phyloP scores from a whole-genome alignment of 1,140 invertebrate species.

The Contarinia nasturtii region DNA sequence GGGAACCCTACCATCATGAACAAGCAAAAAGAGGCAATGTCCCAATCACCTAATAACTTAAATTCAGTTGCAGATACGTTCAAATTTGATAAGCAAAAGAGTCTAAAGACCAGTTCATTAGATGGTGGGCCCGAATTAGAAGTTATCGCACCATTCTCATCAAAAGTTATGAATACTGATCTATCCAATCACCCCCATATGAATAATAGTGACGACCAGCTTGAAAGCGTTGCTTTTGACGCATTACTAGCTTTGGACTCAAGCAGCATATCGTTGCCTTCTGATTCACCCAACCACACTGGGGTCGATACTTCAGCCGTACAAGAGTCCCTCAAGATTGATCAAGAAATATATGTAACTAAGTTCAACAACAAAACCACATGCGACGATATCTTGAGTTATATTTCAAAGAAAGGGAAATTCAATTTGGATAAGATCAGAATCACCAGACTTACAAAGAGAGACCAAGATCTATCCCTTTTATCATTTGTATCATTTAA shows the following conservation, averaged over 20 bases:
- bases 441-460: not conserved
- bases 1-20: no score
- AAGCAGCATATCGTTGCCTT: not conserved
- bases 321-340: not conserved
- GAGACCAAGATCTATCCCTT: not conserved
- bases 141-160: no score
- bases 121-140: no score
- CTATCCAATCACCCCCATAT: no score
- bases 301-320: not conserved
- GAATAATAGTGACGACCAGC: no score
- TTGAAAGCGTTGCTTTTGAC: no score
- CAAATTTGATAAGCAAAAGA: no score
- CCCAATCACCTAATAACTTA: no score
- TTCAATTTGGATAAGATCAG: not conserved
- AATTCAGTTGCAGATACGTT: no score
- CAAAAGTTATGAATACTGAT: no score
- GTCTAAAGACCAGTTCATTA: no score
- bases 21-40: not conserved
- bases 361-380: not conserved
- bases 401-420: not conserved
- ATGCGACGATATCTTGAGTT: not conserved
- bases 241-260: not conserved
- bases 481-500: not conserved
- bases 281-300: not conserved
- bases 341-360: not conserved